A percentile compares a stretch with the other conserved stretches of the same genome.
These are phyloP conservation scores for Epizoanthus stellaris DNA, from an alignment of 92 coral and sea anemone genomes.

Conservation along the genomic window DNA sequence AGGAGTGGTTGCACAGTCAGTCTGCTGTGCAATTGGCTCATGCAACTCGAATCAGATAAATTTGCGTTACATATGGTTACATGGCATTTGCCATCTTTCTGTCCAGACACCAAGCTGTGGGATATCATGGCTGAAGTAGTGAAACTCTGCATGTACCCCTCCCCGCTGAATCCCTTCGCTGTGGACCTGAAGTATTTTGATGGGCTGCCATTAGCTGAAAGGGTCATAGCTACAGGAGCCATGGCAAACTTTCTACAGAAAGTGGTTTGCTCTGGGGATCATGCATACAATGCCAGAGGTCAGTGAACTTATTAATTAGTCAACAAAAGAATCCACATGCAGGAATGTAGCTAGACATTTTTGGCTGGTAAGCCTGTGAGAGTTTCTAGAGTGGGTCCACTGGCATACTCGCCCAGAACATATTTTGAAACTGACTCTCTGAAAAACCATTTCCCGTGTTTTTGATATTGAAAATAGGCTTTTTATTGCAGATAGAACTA, in stretches of 20 bases:
- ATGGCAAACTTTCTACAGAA: conserved; percentile 94
- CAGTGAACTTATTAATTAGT: neutral
- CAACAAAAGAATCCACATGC: too few relatives aligned
- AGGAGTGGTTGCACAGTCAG: too few relatives aligned
- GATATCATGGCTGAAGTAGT: conserved; percentile 93
- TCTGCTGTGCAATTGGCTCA: too few relatives aligned
- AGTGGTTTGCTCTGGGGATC: conserved; percentile 90
- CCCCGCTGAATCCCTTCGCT: conserved; percentile 95
- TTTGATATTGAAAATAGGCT: too few relatives aligned
- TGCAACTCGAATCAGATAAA: too few relatives aligned
- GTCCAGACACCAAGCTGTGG: conserved; percentile 92
- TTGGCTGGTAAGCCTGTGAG: too few relatives aligned
- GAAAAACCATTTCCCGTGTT: too few relatives aligned
- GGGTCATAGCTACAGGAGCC: conserved; percentile 91
- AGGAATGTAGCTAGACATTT: too few relatives aligned
- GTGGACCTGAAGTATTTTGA: conserved; percentile 93
- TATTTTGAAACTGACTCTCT: too few relatives aligned
- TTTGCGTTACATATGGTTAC: neutral
- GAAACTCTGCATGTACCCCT: conserved; percentile 91
- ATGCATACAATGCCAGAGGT: conserved; percentile 99
- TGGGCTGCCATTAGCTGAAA: conserved; percentile 82
- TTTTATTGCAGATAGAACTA: too few relatives aligned
- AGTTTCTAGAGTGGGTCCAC: too few relatives aligned
- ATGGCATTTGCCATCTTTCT: neutral
- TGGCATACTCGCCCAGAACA: too few relatives aligned